Percentiles rank a stretch among this genome's conserved stretches.
Conservation (phyloP, 2,888 invertebrate species). For the Acleris cristana region DNA sequence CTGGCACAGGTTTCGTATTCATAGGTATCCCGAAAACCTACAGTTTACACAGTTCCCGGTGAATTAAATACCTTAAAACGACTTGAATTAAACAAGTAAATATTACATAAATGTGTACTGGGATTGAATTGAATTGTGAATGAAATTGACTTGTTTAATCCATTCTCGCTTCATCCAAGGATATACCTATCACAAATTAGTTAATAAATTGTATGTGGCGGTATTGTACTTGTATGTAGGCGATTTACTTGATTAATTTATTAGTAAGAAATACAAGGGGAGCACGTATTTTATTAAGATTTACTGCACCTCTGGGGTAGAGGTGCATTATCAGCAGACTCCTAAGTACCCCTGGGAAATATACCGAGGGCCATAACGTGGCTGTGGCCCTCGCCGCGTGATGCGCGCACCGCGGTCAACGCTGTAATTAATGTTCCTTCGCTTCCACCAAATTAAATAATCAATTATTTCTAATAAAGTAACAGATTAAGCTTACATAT, state of each 20-base stretch:
- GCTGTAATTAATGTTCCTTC: constrained; percentile 42
- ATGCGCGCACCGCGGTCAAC: constrained; percentile 47
- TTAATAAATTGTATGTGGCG: constrained; percentile 25
- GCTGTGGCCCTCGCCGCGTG: constrained; percentile 54
- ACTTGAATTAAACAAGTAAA: no score
- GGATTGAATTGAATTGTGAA: no score
- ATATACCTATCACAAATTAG: not conserved
- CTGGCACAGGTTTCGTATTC: no score
- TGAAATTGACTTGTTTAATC: no score
- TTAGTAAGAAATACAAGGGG: constrained; percentile 34
- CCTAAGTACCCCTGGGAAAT: constrained; percentile 66
- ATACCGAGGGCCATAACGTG: constrained; percentile 57
- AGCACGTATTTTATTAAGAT: constrained; percentile 68
- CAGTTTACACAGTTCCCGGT: no score
- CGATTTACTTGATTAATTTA: constrained; percentile 44
- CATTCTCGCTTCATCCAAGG: not conserved
- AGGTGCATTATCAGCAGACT: constrained; percentile 65
- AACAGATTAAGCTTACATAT: not conserved
- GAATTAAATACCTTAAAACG: no score
- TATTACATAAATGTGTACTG: no score
- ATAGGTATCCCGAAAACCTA: no score
- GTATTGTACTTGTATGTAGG: constrained; percentile 20
- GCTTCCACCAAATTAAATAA: not conserved
- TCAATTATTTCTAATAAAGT: not conserved
- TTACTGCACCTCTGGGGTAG: constrained; percentile 66